Conservation (phyloP, 2,797 vertebrate species). For the Myotis daubentonii region DNA sequence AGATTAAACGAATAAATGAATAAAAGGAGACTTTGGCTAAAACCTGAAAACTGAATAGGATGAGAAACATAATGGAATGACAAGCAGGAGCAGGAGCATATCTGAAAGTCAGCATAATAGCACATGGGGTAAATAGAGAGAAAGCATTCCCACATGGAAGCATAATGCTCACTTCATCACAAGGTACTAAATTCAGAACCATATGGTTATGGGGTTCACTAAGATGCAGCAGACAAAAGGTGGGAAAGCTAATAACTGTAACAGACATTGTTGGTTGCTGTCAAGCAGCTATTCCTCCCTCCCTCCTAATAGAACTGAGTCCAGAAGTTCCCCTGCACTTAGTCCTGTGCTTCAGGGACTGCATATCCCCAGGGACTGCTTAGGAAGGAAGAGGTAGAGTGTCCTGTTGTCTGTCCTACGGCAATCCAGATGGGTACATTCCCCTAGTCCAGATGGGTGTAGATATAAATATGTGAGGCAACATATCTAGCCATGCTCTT, state of each 20-base stretch:
- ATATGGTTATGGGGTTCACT: slow-evolving; percentile 43
- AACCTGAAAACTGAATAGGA: neutral
- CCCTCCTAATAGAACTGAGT: neutral
- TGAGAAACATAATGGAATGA: neutral
- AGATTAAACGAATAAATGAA: neutral
- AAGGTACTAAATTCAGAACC: slow-evolving; percentile 35
- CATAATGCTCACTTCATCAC: slow-evolving; percentile 59
- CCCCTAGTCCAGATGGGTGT: neutral
- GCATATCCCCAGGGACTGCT: neutral
- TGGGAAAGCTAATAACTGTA: neutral
- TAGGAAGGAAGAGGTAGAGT: neutral
- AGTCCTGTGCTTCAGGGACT: neutral
- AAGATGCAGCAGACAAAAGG: slow-evolving; percentile 15
- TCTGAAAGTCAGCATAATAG: slow-evolving; percentile 13
- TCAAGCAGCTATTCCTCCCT: neutral
- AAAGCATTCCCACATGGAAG: slow-evolving; percentile 56
- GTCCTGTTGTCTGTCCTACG: neutral
- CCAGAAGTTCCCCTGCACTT: neutral
- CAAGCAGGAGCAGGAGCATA: neutral
- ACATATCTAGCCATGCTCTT: neutral
- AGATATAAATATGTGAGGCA: neutral
- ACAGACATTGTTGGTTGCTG: neutral
- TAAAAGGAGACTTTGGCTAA: neutral
- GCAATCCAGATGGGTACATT: neutral
- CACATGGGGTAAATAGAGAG: neutral